These are phyloP conservation scores for Bombyx huttoni DNA, from an alignment of 2,888 invertebrate species.

Conservation along the genomic window DNA sequence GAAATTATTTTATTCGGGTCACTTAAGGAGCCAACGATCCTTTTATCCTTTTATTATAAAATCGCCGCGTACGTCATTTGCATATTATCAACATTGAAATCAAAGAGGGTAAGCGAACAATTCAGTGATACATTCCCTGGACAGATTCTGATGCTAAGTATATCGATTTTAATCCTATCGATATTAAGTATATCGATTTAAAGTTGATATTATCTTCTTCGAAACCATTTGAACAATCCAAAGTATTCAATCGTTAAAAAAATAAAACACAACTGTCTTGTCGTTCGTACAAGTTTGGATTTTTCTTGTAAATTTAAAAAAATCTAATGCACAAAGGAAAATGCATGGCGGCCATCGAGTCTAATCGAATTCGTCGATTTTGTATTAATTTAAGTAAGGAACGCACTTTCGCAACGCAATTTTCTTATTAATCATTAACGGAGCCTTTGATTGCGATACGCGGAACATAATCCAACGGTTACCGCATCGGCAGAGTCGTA, in stretches of 20 bases:
- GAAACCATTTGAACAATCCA: slow-evolving; percentile 16
- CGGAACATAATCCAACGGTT: slow-evolving; percentile 28
- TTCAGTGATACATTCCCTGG: slow-evolving; percentile 58
- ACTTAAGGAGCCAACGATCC: slow-evolving; percentile 55
- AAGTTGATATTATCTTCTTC: no score
- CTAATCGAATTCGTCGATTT: not conserved
- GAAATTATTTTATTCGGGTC: slow-evolving; percentile 65
- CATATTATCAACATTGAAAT: slow-evolving; percentile 61
- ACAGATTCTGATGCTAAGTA: slow-evolving; percentile 23
- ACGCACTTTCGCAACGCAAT: no score
- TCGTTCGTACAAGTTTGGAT: no score
- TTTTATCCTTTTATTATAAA: slow-evolving; percentile 56
- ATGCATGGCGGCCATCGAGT: no score
- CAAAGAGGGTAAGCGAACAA: slow-evolving; percentile 53
- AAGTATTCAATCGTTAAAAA: slow-evolving; percentile 13
- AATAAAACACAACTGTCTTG: not conserved
- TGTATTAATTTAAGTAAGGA: no score
- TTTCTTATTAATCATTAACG: slow-evolving; percentile 18
- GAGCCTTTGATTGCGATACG: slow-evolving; percentile 25
- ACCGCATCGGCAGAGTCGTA: slow-evolving; percentile 26
- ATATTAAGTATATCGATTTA: not conserved
- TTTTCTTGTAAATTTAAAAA: no score
- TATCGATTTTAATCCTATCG: not conserved
- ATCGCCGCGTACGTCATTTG: slow-evolving; percentile 53
- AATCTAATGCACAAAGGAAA: no score